phyloP scores from a whole-genome alignment of 1,140 invertebrate species.

The Acyrthosiphon pisum region DNA sequence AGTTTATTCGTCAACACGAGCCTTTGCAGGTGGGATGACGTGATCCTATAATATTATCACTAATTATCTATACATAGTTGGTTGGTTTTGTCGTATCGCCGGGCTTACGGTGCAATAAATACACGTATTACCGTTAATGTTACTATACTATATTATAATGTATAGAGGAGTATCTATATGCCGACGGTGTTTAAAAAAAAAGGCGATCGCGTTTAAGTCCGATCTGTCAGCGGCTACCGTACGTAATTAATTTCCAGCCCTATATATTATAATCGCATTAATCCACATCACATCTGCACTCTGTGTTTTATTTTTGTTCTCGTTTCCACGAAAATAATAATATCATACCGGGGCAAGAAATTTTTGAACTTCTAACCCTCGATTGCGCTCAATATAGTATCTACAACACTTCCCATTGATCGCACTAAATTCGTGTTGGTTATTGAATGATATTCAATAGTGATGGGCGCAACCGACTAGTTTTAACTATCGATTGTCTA shows the following conservation, averaged over 20 bases:
- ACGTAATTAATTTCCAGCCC: not conserved
- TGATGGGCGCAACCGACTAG: too few relatives aligned
- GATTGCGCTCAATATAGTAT: not conserved
- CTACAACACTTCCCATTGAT: not conserved
- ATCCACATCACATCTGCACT: not conserved
- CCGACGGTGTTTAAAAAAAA: not conserved
- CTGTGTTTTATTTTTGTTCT: not conserved
- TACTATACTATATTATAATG: not conserved
- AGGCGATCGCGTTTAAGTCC: not conserved
- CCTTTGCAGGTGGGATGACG: not conserved
- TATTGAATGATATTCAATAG: too few relatives aligned
- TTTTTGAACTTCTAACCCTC: not conserved
- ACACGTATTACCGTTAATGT: not conserved
- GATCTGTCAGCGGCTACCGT: not conserved
- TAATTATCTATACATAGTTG: not conserved
- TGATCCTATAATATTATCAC: not conserved
- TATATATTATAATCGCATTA: slow-evolving; percentile 9
- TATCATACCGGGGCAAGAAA: not conserved
- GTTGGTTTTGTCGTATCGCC: not conserved
- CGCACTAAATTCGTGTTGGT: not conserved
- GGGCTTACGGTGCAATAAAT: not conserved
- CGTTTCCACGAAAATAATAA: not conserved
- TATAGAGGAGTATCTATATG: not conserved
- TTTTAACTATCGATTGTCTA: too few relatives aligned
- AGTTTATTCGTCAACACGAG: not conserved